Evolutionary conservation across 2,888 invertebrate genomes (phyloP).

Genomic region (Volucella inflata): DNA sequence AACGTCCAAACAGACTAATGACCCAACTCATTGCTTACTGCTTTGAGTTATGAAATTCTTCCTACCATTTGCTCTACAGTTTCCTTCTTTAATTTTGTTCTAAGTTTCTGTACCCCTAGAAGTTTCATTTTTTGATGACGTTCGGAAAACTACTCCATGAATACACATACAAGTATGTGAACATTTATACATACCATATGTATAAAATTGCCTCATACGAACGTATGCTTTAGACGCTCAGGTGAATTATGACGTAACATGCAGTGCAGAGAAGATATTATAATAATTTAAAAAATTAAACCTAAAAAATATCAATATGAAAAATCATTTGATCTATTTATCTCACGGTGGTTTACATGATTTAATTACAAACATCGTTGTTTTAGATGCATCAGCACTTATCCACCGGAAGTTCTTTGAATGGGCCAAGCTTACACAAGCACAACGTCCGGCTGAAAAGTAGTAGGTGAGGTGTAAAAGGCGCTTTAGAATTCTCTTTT

Average conservation of each 20-base stretch:
- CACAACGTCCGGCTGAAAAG: slow-evolving; percentile 5
- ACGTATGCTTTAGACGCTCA: background rate
- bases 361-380: slow-evolving; percentile 59
- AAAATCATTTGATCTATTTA: slow-evolving; percentile 49
- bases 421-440: slow-evolving; percentile 53
- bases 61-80: slow-evolving; percentile 23
- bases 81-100: slow-evolving; percentile 6
- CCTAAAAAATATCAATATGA: background rate
- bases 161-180: background rate
- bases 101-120: slow-evolving; percentile 23
- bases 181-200: too few relatives aligned
- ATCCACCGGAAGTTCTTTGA: slow-evolving; percentile 63
- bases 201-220: slow-evolving; percentile 17
- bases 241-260: slow-evolving; percentile 35
- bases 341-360: slow-evolving; percentile 54
- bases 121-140: slow-evolving; percentile 53
- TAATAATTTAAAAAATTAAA: slow-evolving; percentile 3
- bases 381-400: slow-evolving; percentile 67
- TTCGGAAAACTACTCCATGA: slow-evolving; percentile 27
- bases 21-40: slow-evolving; percentile 57
- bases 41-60: slow-evolving; percentile 61
- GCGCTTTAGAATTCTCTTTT: slow-evolving; percentile 18
- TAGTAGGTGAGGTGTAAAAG: background rate
- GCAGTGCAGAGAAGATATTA: background rate
- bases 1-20: slow-evolving; percentile 55